Conservation (phyloP, 1,140 invertebrate species). For the Temnothorax nylanderi region DNA sequence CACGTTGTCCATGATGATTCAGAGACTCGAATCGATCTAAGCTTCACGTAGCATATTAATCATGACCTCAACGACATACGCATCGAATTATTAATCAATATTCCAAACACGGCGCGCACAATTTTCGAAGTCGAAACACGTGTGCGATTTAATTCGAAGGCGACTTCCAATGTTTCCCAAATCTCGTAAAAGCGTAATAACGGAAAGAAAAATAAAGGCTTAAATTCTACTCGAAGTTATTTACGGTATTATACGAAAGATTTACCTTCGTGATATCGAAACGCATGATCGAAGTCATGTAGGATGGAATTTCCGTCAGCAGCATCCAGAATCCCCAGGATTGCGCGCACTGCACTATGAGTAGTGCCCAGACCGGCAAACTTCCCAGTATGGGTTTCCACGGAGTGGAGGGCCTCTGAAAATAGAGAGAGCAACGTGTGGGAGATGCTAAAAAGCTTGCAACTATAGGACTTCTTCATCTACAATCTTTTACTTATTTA, state of each 20-base stretch:
- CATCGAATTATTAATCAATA: slow-evolving; percentile 38
- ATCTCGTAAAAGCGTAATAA: not conserved
- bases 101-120: not conserved
- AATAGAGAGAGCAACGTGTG: not conserved
- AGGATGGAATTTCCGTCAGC: slow-evolving; percentile 96
- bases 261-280: slow-evolving; percentile 91
- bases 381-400: slow-evolving; percentile 93
- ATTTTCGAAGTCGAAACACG: not conserved
- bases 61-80: not conserved
- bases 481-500: slow-evolving; percentile 4
- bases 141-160: not conserved
- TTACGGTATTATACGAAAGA: not conserved
- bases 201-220: not conserved
- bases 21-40: not conserved
- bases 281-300: slow-evolving; percentile 93
- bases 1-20: not conserved
- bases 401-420: slow-evolving; percentile 87
- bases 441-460: not conserved
- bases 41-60: slow-evolving; percentile 19
- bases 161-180: not conserved
- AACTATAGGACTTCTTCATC: not conserved
- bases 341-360: slow-evolving; percentile 93
- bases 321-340: slow-evolving; percentile 98
- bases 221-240: not conserved
- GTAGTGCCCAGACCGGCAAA: slow-evolving; percentile 92